A percentile compares a stretch with the other conserved stretches of the same genome.
Conservation (phyloP, 1,140 invertebrate genomes). For the Drosophila lini region DNA sequence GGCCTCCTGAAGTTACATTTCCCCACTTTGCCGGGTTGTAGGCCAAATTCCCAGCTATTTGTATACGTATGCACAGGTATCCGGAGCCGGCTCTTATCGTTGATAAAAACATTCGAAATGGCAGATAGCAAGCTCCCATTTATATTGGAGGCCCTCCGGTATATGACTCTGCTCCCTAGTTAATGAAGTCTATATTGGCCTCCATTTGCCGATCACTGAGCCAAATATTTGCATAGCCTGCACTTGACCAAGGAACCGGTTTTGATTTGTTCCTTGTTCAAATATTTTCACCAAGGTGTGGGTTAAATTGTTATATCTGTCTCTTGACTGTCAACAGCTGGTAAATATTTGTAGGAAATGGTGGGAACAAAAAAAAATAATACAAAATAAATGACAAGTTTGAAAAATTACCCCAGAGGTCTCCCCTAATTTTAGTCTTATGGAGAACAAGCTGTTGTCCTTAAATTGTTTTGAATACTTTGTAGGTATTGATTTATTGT, state of each 20-base stretch:
- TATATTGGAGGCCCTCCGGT: conserved; percentile 21
- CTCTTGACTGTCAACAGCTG: conserved; percentile 18
- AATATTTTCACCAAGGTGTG: conserved; percentile 17
- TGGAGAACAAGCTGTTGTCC: neutral
- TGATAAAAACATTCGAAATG: conserved; percentile 30
- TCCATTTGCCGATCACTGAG: conserved; percentile 16
- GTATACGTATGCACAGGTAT: conserved; percentile 21
- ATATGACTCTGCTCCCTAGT: conserved; percentile 17
- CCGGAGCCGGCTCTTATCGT: conserved; percentile 30
- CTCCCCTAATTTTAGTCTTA: neutral
- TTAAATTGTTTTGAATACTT: conserved; percentile 12
- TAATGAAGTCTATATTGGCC: conserved; percentile 34
- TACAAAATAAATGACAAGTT: conserved; percentile 13
- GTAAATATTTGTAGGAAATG: conserved; percentile 23
- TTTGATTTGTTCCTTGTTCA: conserved; percentile 30
- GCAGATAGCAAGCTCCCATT: conserved; percentile 29
- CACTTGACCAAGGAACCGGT: conserved; percentile 41
- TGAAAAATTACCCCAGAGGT: conserved; percentile 3
- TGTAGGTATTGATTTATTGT: neutral
- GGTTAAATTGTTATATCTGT: neutral
- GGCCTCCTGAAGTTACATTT: conserved; percentile 25
- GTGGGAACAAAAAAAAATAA: neutral
- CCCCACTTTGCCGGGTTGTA: conserved; percentile 3
- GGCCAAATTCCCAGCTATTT: conserved; percentile 21
- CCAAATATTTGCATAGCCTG: conserved; percentile 45